Base-by-base conservation (phyloP, 2,888 invertebrate genomes). In the Alentia gelatinosa region DNA sequence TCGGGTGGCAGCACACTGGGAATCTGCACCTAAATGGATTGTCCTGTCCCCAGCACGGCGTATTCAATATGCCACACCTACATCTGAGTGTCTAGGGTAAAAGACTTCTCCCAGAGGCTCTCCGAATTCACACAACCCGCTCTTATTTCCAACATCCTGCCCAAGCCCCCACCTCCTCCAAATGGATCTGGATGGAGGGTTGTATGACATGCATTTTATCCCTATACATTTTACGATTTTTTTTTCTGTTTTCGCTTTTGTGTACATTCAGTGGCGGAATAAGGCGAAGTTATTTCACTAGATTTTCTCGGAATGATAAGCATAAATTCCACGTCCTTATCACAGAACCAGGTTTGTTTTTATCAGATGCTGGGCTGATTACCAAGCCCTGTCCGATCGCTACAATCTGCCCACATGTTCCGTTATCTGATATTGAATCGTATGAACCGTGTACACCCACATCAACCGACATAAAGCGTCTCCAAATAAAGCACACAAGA, bases 381-480 rank as follows among this genome's bases (percentile, higher is more conserved):
- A 68, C 68, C 26, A 68, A 68, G 26, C 68, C 68, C 30, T 56
- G 56, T 68, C 12, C 68, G 33, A 68, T 68, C 30, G 33, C 30
- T 30, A 26, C 68, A 68, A 68, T 68, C 68, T 68, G 30, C 30
- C 68, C 35, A 39, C 39, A 26, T 39, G 35, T 12, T 26, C 35
- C 35, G 35, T 39, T 79, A 79, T 39, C 79, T 79, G 79, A 79
- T 79, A 79, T 79, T 79, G 79, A 79, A 79, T 79, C 79, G 68
- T 33, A 68, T 68, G 68, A 30, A 30, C 68, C 68, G 33, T n/a
- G n/a, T n/a, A 47, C 7, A 47, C n/a, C 30, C 33, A 68, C 12
- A 26, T 26, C 68, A 68, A 12, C 68, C 68, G 68, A 68, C n/a
- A 68, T 68, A 30, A 68, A 68, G 68, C 68, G 9, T 47, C 47